Conservation (phyloP, 1,140 invertebrate genomes). For the Drosophila rhopaloa region DNA sequence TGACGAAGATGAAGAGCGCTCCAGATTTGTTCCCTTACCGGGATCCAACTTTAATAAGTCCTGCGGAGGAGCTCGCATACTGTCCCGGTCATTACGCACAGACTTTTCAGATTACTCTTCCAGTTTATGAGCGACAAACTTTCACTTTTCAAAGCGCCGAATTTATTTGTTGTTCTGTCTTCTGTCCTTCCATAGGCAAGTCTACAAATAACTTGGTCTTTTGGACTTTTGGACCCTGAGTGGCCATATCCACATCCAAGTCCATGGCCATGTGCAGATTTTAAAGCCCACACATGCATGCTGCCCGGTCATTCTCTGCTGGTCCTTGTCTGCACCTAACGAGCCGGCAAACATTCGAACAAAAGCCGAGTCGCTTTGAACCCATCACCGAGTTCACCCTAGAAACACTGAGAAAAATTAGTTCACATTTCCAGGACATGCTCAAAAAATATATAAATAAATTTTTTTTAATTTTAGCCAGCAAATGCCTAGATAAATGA, state of each 20-base stretch:
- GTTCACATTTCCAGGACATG: neutral
- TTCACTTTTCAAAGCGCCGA: constrained; percentile 47
- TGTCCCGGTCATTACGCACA: constrained; percentile 53
- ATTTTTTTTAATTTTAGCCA: too few relatives aligned
- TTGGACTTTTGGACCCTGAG: constrained; percentile 14
- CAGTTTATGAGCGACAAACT: constrained; percentile 53
- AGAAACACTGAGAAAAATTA: constrained; percentile 9
- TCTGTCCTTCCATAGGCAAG: neutral
- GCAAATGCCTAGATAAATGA: too few relatives aligned
- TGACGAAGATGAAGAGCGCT: constrained; percentile 34
- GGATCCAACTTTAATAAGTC: constrained; percentile 24
- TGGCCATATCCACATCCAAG: constrained; percentile 26
- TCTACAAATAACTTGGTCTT: constrained; percentile 38
- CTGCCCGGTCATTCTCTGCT: constrained; percentile 48
- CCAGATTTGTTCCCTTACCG: neutral
- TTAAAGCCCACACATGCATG: constrained; percentile 55
- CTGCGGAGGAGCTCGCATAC: constrained; percentile 28
- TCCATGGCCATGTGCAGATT: constrained; percentile 42
- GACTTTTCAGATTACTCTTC: constrained; percentile 53
- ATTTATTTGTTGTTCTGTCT: constrained; percentile 23
- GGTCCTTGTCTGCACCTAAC: constrained; percentile 64
- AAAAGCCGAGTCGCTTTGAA: constrained; percentile 49
- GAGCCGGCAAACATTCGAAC: constrained; percentile 47
- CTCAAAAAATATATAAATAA: too few relatives aligned
- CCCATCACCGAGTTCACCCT: constrained; percentile 22